Evolutionary conservation across 1,140 invertebrate species (phyloP).

Genomic region (Aphis gossypii): DNA sequence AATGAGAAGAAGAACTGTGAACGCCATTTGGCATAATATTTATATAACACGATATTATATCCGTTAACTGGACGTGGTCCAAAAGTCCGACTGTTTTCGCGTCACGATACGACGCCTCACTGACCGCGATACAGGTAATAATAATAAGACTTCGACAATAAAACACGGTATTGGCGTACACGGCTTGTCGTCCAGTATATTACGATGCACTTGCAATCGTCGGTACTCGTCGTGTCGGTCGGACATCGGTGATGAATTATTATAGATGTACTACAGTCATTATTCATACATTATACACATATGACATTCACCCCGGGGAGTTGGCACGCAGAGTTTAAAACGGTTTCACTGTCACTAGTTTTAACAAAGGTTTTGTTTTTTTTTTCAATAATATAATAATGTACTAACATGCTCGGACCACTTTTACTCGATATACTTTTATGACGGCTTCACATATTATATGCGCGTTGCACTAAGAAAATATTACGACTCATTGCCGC

Average conservation of each 20-base stretch:
- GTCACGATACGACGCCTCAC: neutral
- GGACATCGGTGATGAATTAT: neutral
- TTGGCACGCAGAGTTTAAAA: neutral
- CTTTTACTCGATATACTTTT: too few relatives aligned
- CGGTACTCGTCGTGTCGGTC: neutral
- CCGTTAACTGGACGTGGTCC: neutral
- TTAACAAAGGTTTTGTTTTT: neutral
- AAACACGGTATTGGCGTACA: constrained; percentile 3
- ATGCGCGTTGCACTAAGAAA: neutral
- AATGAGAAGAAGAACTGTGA: neutral
- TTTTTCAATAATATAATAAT: neutral
- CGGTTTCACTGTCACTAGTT: neutral
- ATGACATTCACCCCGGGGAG: neutral
- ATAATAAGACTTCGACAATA: neutral
- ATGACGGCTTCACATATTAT: too few relatives aligned
- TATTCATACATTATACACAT: neutral
- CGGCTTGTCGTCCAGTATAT: neutral
- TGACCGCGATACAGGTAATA: neutral
- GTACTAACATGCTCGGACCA: too few relatives aligned
- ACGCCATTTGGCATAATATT: neutral
- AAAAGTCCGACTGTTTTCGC: neutral
- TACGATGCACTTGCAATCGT: neutral
- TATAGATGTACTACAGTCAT: neutral
- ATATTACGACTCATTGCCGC: neutral
- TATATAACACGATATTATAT: neutral